Conservation (phyloP, 1,140 invertebrate species). For the Bombyx mandarina region DNA sequence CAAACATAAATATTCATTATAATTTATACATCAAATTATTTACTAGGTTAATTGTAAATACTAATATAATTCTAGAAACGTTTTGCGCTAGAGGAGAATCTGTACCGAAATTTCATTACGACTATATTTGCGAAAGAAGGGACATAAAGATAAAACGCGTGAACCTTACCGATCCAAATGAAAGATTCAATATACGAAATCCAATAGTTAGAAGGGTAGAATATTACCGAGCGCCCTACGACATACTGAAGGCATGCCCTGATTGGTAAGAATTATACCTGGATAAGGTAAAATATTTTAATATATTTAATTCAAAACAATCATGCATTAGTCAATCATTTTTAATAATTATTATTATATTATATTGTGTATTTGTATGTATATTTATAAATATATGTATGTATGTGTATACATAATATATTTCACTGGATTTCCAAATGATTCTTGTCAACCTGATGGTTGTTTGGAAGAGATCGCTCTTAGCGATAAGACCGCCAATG, state of each 20-base stretch:
- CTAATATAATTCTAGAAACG: constrained; percentile 24
- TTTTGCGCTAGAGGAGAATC: constrained; percentile 54
- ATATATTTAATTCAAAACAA: too few relatives aligned
- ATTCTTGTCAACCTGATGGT: too few relatives aligned
- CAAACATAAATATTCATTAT: too few relatives aligned
- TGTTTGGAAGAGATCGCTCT: too few relatives aligned
- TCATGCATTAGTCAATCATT: too few relatives aligned
- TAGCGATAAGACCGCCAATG: too few relatives aligned
- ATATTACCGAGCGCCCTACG: constrained; percentile 54
- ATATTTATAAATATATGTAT: too few relatives aligned
- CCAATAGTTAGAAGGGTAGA: constrained; percentile 52
- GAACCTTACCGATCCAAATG: constrained; percentile 55
- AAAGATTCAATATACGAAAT: constrained; percentile 55
- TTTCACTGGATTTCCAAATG: too few relatives aligned
- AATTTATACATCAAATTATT: neutral
- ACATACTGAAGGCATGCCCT: constrained; percentile 55
- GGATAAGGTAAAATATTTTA: neutral
- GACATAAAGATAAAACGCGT: constrained; percentile 50
- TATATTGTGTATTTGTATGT: too few relatives aligned
- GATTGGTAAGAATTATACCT: constrained; percentile 41
- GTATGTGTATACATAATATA: too few relatives aligned
- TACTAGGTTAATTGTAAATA: neutral
- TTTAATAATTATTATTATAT: too few relatives aligned
- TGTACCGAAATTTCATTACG: constrained; percentile 58
- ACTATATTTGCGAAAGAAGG: constrained; percentile 57